A percentile compares a stretch with the other conserved stretches of the same genome.
Conservation (phyloP, 2,888 invertebrate genomes). For the Branchellion lobata region DNA sequence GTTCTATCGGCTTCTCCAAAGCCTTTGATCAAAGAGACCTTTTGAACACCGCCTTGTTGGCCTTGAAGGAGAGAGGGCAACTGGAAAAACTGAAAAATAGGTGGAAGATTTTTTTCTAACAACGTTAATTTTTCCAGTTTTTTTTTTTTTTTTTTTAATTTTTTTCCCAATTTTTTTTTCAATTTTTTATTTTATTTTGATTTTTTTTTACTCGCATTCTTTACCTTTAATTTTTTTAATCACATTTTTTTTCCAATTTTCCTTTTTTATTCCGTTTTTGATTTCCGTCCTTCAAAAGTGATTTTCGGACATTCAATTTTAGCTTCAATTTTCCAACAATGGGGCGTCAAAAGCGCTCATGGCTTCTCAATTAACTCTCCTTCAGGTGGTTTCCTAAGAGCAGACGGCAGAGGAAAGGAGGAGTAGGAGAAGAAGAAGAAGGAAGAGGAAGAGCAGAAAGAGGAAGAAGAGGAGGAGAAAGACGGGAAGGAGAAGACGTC, state of each 20-base stretch:
- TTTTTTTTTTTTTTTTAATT: background rate
- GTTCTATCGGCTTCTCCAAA: background rate
- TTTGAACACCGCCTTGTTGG: background rate
- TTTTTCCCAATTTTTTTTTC: background rate
- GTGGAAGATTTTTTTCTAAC: too few relatives aligned
- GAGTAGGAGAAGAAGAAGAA: background rate
- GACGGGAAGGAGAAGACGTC: background rate
- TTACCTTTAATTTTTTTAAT: background rate
- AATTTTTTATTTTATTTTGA: background rate
- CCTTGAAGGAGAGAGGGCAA: background rate
- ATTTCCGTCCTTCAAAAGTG: background rate
- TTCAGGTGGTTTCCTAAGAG: slow-evolving; percentile 2
- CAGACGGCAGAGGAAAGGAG: background rate
- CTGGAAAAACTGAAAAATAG: slow-evolving; percentile 1
- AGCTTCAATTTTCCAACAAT: too few relatives aligned
- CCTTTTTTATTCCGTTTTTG: background rate
- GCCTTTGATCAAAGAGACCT: background rate
- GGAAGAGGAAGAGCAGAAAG: too few relatives aligned
- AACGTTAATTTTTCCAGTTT: too few relatives aligned
- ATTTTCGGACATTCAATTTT: background rate
- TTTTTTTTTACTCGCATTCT: background rate
- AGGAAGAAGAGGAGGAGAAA: background rate
- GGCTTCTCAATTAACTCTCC: background rate
- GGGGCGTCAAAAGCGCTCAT: too few relatives aligned
- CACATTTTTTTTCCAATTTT: too few relatives aligned